phyloP scores from a whole-genome alignment of 1,140 invertebrate genomes.

The Halotydeus destructor region DNA sequence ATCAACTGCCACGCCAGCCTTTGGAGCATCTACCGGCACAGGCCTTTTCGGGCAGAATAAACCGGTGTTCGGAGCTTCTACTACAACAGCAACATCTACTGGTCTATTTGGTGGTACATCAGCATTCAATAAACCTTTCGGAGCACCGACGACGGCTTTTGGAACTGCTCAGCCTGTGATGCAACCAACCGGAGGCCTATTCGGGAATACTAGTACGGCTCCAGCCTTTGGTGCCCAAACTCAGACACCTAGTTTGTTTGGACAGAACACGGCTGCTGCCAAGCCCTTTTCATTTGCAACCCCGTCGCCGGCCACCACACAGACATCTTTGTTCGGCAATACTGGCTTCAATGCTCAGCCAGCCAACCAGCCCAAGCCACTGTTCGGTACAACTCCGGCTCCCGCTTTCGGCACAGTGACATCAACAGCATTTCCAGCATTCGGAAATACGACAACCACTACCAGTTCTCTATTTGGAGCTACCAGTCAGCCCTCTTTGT shows the following conservation, averaged over 20 bases:
- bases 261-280: background rate
- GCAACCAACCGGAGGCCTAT: slow-evolving; percentile 14
- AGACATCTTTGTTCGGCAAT: slow-evolving; percentile 3
- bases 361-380: background rate
- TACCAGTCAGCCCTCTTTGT: background rate
- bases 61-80: background rate
- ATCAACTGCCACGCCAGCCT: slow-evolving; percentile 8
- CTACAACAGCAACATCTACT: background rate
- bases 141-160: slow-evolving; percentile 12
- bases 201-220: slow-evolving; percentile 9
- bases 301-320: background rate
- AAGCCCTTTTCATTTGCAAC: background rate
- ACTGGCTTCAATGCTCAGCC: background rate
- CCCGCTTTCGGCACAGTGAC: too few species aligned
- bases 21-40: background rate
- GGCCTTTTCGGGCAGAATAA: background rate
- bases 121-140: slow-evolving; percentile 14
- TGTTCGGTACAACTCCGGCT: background rate
- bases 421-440: too few species aligned
- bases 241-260: background rate
- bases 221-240: background rate
- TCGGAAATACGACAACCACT: slow-evolving; percentile 1
- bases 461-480: background rate
- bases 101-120: slow-evolving; percentile 13
- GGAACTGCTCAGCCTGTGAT: slow-evolving; percentile 21